phyloP scores from a whole-genome alignment of 1,140 invertebrate genomes.

The Polypedilum pembai region DNA sequence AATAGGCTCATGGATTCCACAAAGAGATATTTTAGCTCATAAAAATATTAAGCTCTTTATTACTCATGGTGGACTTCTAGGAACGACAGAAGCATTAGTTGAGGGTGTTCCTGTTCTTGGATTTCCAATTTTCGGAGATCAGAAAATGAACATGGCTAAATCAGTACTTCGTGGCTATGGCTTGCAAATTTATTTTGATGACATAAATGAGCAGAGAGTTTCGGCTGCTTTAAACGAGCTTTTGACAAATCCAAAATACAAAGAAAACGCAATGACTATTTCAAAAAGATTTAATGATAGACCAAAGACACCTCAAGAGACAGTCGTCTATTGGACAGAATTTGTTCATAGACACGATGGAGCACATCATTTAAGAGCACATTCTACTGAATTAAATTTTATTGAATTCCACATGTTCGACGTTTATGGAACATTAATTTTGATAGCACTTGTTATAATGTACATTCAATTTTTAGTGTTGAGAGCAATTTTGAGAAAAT shows the following conservation, averaged over 20 bases:
- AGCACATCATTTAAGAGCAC: conserved; percentile 37
- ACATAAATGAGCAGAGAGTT: conserved; percentile 38
- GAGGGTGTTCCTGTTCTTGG: conserved; percentile 49
- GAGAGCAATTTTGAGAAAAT: neutral
- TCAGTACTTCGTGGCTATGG: conserved; percentile 41
- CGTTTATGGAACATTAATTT: conserved; percentile 32
- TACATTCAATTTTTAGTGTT: neutral
- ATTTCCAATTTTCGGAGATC: conserved; percentile 51
- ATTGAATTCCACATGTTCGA: conserved; percentile 42
- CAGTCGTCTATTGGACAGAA: conserved; percentile 47
- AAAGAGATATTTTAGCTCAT: conserved; percentile 55
- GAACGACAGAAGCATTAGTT: conserved; percentile 55
- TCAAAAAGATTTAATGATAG: conserved; percentile 39
- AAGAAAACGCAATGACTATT: conserved; percentile 31
- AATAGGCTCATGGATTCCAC: conserved; percentile 54
- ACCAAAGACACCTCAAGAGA: conserved; percentile 42
- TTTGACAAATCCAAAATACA: conserved; percentile 37
- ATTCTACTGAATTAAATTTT: conserved; percentile 37
- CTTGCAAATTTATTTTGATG: conserved; percentile 35
- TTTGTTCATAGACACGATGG: conserved; percentile 46
- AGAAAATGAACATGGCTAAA: conserved; percentile 45
- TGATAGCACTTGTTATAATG: neutral
- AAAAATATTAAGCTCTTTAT: conserved; percentile 56
- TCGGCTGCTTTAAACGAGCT: conserved; percentile 35
- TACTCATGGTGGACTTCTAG: conserved; percentile 59